These are phyloP conservation scores for Plutomurus gul DNA, from an alignment of 1,140 invertebrate genomes.

Conservation along the genomic window DNA sequence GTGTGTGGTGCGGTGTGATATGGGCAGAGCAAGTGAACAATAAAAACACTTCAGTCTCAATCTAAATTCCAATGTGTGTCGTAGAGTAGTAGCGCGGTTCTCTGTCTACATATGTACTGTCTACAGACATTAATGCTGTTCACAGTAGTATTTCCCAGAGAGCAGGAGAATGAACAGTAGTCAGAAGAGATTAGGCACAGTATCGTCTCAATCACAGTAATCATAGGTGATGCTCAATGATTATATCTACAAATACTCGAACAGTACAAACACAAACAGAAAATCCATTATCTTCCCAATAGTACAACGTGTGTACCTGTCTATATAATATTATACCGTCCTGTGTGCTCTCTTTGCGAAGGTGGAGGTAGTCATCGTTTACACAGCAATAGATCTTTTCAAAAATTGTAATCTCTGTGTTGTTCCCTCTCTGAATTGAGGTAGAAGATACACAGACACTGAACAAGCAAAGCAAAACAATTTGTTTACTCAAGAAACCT, in stretches of 20 bases:
- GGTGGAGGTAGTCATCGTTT: too few species aligned
- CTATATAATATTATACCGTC: too few species aligned
- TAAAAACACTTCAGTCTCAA: not conserved
- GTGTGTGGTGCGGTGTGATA: slow-evolving; percentile 11
- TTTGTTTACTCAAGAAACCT: slow-evolving; percentile 25
- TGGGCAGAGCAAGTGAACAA: not conserved
- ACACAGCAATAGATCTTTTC: too few species aligned
- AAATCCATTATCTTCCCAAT: not conserved
- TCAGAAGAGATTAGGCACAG: slow-evolving; percentile 26
- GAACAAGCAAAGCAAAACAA: not conserved
- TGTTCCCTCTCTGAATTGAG: not conserved
- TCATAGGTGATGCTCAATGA: not conserved
- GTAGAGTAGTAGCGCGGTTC: not conserved
- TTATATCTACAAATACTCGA: too few species aligned
- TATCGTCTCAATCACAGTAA: not conserved
- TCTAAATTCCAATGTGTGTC: slow-evolving; percentile 15
- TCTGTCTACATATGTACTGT: not conserved
- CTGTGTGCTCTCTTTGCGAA: not conserved
- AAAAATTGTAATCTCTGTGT: too few species aligned
- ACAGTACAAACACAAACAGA: slow-evolving; percentile 11
- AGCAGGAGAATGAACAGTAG: not conserved
- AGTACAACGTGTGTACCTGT: not conserved
- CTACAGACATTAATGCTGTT: not conserved
- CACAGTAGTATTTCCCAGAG: too few species aligned
- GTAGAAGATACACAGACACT: not conserved